Base-by-base conservation (phyloP, 1,140 invertebrate species). In the Druon quercuslanigerum region DNA sequence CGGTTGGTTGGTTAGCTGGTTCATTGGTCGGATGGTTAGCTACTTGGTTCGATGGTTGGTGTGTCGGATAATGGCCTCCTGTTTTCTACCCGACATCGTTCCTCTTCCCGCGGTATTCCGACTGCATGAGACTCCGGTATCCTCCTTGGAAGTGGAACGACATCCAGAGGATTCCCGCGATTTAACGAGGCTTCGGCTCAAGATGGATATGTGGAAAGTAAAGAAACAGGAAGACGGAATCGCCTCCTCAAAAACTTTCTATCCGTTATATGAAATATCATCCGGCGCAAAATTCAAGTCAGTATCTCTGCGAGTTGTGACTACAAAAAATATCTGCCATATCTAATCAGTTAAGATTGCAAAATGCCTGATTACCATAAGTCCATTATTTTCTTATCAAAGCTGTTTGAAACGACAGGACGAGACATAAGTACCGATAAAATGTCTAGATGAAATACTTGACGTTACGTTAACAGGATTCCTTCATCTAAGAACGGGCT, bases 21-120 rank as follows among this genome's bases (percentile, higher is more conserved):
- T 79, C 73, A 72, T 81, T 80, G 79, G 77, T 78, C 72, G 76
- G 71, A 57, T 57, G 40, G 19, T 50, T 25, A 50, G 57, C 17
- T 54, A 73, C 78, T 57, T 76, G 74, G 79, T 74, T 76, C 79
- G 76, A 77, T 75, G 79, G 76, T 81, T 75, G 71, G 52, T 81
- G 81, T 78, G 81, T 57, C 79, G 74, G 78, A 78, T 85, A 85
- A 85, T 85, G 78, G 79, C 73, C 80, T 81, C 71, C 79, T 79
- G 83, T 81, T 82, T 79, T 75, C 73, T 66, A 14, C 80, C 51
- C 60, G 19, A 46, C 72, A 51, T 50, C 25, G 51, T 73, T 51
- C 74, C 52, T 66, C 66, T 9, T 19, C 50, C 51, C 73, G 57
- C 25, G 52, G 72, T 25, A 54, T 54, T 54, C 17, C 52, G n/a